Evolutionary conservation across 2,888 invertebrate species (phyloP), one percentile per base, ranked within the genome.

Genomic region (Hydropsyche betteni): DNA sequence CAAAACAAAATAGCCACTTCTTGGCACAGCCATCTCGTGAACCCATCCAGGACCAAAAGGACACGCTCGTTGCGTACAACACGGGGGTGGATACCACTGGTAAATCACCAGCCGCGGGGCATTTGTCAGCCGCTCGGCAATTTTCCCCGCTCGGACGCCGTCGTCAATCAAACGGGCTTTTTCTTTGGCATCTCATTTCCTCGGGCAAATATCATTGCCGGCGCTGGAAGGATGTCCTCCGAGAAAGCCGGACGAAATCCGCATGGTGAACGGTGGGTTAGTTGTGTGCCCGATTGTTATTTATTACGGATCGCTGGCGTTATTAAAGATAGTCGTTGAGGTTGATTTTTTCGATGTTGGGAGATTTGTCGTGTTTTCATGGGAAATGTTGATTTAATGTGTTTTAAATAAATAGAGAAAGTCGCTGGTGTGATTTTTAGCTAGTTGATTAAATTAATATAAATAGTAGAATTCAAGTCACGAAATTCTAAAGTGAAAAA

Each of bases 131-230:
- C 64, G 64, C 36, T 36, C 34, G 64, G 73, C 78, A 79, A 79
- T 77, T 76, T 77, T 72, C 74, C 36, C 44, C 75, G 76, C 73
- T 68, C 68, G 75, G 77, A 58, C 75, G 58, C 75, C 68, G 76
- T 79, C 79, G 77, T 79, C 79, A 79, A 79, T 79, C 79, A 79
- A 77, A 70, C 58, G 74, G 79, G 79, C 76, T 79, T 79, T 79
- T 79, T 76, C 79, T 77, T 76, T 79, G 79, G 79, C 79, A 79
- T 79, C 77, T 79, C 79, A 79, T 79, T 78, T 78, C 77, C 77
- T 77, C 55, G 38, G 75, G 50, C 75, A 38, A 75, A 75, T 64
- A 69, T 75, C 75, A 70, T 74, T 52, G 69, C 14, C 51, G 69
- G 50, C 8, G 7, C 69, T 69, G 4, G 64, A 64, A 64, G 24